Evolutionary conservation across 2,113 vertebrate species (phyloP), one percentile per base, ranked within the genome.

Genomic region (Leptobrachium leishanense): DNA sequence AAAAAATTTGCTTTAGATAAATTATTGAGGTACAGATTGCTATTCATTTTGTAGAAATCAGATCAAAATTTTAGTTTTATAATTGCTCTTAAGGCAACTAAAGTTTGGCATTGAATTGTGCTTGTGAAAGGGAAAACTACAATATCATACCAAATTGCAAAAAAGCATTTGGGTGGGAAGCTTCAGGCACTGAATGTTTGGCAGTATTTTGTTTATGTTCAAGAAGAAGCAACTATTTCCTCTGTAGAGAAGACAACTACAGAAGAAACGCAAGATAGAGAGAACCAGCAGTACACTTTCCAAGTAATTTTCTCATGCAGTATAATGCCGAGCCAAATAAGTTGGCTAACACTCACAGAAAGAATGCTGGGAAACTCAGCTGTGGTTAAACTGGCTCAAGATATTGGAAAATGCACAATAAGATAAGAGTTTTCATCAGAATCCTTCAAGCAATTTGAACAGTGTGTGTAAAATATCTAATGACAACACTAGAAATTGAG

Each of bases 261-360:
- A 43, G 62, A 79, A 74, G 41, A 2, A 7, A 74, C 43, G 72
- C 6, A 73, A 42, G 40, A 43, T 68, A 68, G 44, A 57, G 66
- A 70, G 68, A 65, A 44, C n/a, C 39, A 79, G 70, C 46, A 64
- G 43, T 73, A 54, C 6, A 79, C 44, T 80, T 80, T 80, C 64
- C 71, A 74, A 74, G 20, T 68, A 44, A 74, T 74, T 74, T 80
- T 68, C 63, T 74, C 71, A 74, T 68, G 72, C 62, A 68, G 62
- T 67, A 44, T 31, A 66, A 79, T 50, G 12, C 63, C 59, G 66
- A 67, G 70, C 78, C 78, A 80, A 80, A 68, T 80, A 63, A 80
- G 41, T 80, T 80, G 78, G 78, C 78, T 68, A 8, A n/a, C 46
- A 40, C 72, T 64, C 71, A 74, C 66, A 55, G 50, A 74, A 63